Evolutionary conservation across 1,140 invertebrate genomes (phyloP), one percentile per base, ranked within the genome.

Genomic region (Campoletis sonorensis): DNA sequence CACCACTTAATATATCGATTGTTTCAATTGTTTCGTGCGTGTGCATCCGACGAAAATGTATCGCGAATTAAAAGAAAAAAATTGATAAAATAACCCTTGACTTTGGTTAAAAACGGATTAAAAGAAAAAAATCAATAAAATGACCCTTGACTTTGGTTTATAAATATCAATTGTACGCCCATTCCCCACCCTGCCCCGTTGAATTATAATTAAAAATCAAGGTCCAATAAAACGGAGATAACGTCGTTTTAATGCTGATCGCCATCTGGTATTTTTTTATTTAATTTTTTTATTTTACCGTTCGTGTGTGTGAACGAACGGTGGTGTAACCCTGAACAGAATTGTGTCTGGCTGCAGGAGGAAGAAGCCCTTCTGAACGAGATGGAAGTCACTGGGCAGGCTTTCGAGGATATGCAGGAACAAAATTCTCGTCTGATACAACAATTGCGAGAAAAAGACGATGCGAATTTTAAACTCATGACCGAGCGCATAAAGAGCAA

Each of bases 391-490:
- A 99, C 98, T 0, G 98, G 98, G 0, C 98, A 99, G 92, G 99
- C 99, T 0, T 99, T 99, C 90, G 98, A 99, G 92, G 98, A 99
- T 88, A 99, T 99, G 98, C 98, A 99, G 91, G 98, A 99, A 88
- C 98, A 99, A 91, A 99, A 99, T 92, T 97, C 97, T 0, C 93
- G 98, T 37, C 93, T 99, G 15, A 97, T 99, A 73, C 98, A 99
- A 87, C 98, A 99, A 90, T 92, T 99, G 21, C 93, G 98, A 4
- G 98, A 99, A 89, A 99, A 99, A 88, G 99, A 99, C 90, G 98
- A 99, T 90, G 98, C 98, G 4, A 99, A 99, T 92, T 99, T 99
- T 88, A 99, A 99, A 92, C 94, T 99, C 0, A 99, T 99, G 98
- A 98, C 98, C 0, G 99, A 99, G 88, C 91, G 97, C 76, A 99